Conservation (phyloP, 2,113 vertebrate species). For the Martes martes region DNA sequence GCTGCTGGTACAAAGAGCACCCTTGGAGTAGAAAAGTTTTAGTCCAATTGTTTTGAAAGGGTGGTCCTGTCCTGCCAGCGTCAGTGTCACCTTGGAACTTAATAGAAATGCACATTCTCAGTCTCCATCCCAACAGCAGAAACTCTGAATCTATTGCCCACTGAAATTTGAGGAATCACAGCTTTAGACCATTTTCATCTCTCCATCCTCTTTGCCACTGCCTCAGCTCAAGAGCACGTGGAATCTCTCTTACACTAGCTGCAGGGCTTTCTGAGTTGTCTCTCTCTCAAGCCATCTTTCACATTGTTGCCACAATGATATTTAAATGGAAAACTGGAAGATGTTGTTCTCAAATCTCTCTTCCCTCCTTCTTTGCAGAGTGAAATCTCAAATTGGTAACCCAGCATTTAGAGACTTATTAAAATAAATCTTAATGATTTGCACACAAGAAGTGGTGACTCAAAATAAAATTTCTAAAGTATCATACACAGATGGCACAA, state of each 20-base stretch:
- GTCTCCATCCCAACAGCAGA: background rate
- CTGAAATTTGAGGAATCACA: background rate
- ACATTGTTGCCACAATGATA: background rate
- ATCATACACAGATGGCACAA: background rate
- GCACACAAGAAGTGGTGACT: background rate
- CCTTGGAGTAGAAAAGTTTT: background rate
- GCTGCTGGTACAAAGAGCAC: background rate
- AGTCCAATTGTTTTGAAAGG: background rate
- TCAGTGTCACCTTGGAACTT: background rate
- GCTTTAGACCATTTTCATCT: background rate
- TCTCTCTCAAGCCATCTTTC: background rate
- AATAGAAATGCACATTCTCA: background rate
- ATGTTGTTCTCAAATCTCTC: background rate
- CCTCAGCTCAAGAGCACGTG: background rate
- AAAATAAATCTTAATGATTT: background rate
- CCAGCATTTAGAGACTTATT: background rate
- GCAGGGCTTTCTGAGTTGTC: background rate
- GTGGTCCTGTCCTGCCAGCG: background rate
- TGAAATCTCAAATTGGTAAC: background rate
- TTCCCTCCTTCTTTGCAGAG: background rate
- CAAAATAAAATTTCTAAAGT: background rate
- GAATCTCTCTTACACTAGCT: background rate
- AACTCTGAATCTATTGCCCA: background rate
- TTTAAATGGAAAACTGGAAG: background rate
- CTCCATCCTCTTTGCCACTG: background rate